Percentiles rank a stretch among this genome's conserved stretches.
phyloP scores from a whole-genome alignment of 2,113 vertebrate genomes.

The Zosterops japonicus region DNA sequence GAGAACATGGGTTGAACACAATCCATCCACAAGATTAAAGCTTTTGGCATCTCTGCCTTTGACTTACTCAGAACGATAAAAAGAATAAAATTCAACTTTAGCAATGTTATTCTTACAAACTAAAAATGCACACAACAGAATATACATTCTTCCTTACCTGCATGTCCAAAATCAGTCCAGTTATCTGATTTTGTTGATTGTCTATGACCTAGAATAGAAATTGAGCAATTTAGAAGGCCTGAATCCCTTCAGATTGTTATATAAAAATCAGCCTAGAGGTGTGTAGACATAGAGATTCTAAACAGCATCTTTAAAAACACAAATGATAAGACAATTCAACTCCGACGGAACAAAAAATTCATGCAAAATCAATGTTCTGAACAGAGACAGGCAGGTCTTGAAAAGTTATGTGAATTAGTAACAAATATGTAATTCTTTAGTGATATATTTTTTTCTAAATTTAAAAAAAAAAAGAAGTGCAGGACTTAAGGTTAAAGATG shows the following conservation, averaged over 20 bases:
- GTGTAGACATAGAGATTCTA: not conserved
- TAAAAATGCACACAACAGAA: not conserved
- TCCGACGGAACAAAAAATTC: not conserved
- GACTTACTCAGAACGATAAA: not conserved
- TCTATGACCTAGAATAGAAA: conserved; percentile 83
- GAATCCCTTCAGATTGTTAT: not conserved
- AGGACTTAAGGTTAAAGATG: not conserved
- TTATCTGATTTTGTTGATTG: conserved; percentile 86
- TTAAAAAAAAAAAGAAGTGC: not conserved
- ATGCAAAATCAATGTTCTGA: not conserved
- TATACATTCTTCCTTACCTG: conserved; percentile 68
- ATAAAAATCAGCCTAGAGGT: not conserved
- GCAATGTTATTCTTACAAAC: not conserved
- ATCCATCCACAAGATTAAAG: not conserved
- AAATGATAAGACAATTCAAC: not conserved
- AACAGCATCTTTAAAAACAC: not conserved
- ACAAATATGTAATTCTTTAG: not conserved
- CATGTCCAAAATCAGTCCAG: conserved; percentile 81
- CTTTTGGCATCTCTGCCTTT: not conserved
- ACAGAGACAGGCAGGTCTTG: not conserved
- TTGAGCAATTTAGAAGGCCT: not conserved
- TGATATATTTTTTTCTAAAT: not conserved
- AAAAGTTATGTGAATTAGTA: not conserved
- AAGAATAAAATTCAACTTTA: not conserved
- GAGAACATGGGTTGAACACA: not conserved